Evolutionary conservation across 2,113 vertebrate genomes (phyloP), one percentile per base, ranked within the genome.

Genomic region (Poeciliopsis prolifica): DNA sequence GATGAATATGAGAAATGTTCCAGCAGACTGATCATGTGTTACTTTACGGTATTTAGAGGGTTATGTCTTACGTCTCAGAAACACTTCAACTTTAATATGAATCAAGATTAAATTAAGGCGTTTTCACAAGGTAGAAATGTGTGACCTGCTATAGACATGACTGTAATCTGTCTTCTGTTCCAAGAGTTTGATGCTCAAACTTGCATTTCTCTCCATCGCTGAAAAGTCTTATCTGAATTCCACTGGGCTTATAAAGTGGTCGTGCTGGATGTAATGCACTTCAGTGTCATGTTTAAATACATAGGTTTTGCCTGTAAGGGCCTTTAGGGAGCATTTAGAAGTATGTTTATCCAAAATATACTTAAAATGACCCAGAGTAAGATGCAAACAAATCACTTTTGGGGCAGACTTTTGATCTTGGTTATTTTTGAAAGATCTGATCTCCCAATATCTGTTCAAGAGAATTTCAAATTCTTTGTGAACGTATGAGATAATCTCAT

Each of bases 1-100:
- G 30, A 86, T 76, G 54, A 72, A 77, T 66, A 88, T 74, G 72
- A 78, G 80, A 85, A 73, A 62, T 13, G 33, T 33, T 31, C 24
- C 68, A 76, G 74, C 69, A 65, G 72, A 78, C 65, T 82, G 78
- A 68, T 48, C 70, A 61, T 74, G 40, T 30, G 61, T 82, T 26
- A 73, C 42, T 65, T 61, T 22, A 68, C 48, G 22, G 61, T 65
- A 75, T 74, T 35, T 35, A 54, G 2, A 5, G 54, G 28, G 2
- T 31, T 51, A 66, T 69, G 37, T 28, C 15, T 68, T 26, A 60
- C 22, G 30, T 48, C 78, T 75, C 58, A 54, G 31, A 61, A 68
- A 61, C 63, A 40, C 68, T 30, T 40, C 19, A 74, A 70, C 33
- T 3, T 15, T 62, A 12, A 24, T 2, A 33, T 64, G 33, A 44